phyloP scores from a whole-genome alignment of 2,113 vertebrate genomes.

The Phrynocephalus versicolor region DNA sequence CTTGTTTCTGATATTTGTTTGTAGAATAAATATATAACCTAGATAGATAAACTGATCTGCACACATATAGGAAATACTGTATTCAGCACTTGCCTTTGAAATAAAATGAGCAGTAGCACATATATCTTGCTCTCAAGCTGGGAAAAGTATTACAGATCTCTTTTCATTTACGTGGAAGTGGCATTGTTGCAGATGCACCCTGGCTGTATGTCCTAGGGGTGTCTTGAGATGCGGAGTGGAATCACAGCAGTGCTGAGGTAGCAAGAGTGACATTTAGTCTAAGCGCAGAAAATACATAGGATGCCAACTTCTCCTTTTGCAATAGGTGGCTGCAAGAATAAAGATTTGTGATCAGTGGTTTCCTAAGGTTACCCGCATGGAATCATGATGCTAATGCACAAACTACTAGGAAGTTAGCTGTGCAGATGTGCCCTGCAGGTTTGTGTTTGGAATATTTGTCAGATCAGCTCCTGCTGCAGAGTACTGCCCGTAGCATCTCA shows the following conservation, averaged over 20 bases:
- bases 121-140: neutral
- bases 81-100: neutral
- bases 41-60: no score
- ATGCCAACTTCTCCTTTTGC: neutral
- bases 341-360: neutral
- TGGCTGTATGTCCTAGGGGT: neutral
- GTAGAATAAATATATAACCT: no score
- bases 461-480: neutral
- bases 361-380: no score
- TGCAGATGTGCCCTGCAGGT: neutral
- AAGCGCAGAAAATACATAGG: neutral
- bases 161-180: neutral
- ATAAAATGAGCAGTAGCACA: neutral
- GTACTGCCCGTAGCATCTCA: no score
- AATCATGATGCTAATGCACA: neutral
- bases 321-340: neutral
- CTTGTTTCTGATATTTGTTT: neutral
- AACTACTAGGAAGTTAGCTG: neutral
- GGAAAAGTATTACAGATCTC: neutral
- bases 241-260: neutral
- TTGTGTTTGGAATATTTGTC: slow-evolving; percentile 2
- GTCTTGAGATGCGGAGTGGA: neutral
- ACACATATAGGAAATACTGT: no score
- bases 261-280: neutral
- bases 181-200: neutral